Base-by-base conservation (phyloP, 2,888 invertebrate genomes). In the Mamestra brassicae region DNA sequence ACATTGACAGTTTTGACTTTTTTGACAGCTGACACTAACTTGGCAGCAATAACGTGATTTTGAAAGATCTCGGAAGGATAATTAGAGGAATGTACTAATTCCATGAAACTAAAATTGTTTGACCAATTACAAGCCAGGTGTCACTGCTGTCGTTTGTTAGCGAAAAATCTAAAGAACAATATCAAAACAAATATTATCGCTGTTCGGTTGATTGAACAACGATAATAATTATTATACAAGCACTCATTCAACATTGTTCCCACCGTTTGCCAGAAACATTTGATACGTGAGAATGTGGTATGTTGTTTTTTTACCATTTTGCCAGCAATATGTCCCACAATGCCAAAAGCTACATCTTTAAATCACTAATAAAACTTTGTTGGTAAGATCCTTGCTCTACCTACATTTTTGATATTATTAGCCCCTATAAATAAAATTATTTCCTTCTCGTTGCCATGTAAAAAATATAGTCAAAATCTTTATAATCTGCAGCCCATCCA, bases 381-480 rank as follows among this genome's bases (percentile, higher is more conserved):
- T 11, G 26, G 26, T 26, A 45, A 6, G 50, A 4, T 52, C 6
- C 0, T 58, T 58, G 15, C 26, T 34, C 17, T 11, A 13, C 26
- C n/a, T 55, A 10, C 10, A 26, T 26, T 55, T 42, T 26, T 26
- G 26, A 26, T 26, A 26, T 26, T 26, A 1, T 26, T 26, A 26
- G 26, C 26, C 26, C 26, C 26, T 26, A 26, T 1, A 26, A 26
- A 26, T 26, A 26, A 26, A 1, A 26, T 26, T 26, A 26, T 42
- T 13, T 5, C 2, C 7, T 11, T 4, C 0, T 2, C 10, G 63
- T 78, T 78, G 78, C 78, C 72, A 63, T 34, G 47, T 34, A 4
- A 64, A 11, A 64, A 64, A 78, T 58, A 17, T 17, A 0, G 4
- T 6, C 11, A 3, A 60, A 45, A 15, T 55, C 3, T 68, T 57